phyloP scores from a whole-genome alignment of 2,888 invertebrate genomes.

The Hydrotaea diabolus region DNA sequence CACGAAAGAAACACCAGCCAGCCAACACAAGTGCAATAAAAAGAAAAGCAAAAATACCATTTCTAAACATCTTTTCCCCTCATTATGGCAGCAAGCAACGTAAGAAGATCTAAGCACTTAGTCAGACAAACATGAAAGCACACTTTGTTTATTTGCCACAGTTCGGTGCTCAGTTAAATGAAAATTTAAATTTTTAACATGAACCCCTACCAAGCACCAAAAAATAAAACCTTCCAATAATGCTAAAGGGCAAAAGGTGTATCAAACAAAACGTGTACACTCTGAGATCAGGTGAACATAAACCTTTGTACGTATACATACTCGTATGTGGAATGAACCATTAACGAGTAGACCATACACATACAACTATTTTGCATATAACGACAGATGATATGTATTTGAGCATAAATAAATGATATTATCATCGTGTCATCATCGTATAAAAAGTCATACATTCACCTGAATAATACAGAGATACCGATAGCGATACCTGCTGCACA shows the following conservation, averaged over 20 bases:
- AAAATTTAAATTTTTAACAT: slow-evolving; percentile 63
- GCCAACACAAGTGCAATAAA: no score
- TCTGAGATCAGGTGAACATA: neutral
- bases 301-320: no score
- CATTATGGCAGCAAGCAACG: no score
- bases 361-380: neutral
- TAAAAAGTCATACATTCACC: neutral
- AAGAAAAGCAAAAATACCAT: neutral
- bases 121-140: neutral
- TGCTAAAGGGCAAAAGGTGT: slow-evolving; percentile 13
- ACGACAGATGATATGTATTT: neutral
- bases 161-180: slow-evolving; percentile 47
- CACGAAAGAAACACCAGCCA: no score
- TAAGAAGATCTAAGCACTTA: neutral
- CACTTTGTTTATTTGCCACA: neutral
- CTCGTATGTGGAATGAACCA: neutral
- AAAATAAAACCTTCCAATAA: slow-evolving; percentile 49
- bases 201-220: neutral
- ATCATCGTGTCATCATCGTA: slow-evolving; percentile 38
- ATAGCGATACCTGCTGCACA: slow-evolving; percentile 20
- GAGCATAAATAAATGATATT: slow-evolving; percentile 57
- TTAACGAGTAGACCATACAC: no score
- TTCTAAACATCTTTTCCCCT: no score
- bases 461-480: neutral
- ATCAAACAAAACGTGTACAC: slow-evolving; percentile 44